Percentiles rank a stretch among this genome's conserved stretches.
Evolutionary conservation across 2,888 invertebrate species (phyloP).

Genomic region (Galerucella calmariensis): DNA sequence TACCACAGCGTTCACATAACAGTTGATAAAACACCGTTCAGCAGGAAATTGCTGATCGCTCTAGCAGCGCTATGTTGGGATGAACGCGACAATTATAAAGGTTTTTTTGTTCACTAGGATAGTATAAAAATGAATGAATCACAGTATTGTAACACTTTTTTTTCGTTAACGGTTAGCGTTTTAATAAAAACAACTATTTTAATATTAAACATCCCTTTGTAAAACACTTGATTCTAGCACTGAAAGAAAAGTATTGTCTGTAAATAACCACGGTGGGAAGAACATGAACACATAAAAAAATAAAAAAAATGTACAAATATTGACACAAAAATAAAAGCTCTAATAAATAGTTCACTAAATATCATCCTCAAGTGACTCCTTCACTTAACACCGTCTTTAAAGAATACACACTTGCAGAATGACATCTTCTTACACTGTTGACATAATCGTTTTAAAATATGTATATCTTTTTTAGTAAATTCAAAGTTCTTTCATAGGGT

Average conservation of each 20-base stretch:
- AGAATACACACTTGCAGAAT: constrained; percentile 33
- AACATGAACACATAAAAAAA: constrained; percentile 13
- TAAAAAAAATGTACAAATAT: constrained; percentile 19
- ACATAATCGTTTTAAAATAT: neutral
- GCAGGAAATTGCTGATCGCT: no score
- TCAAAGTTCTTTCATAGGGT: neutral
- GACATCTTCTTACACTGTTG: constrained; percentile 21
- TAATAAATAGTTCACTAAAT: constrained; percentile 43
- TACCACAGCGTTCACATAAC: no score
- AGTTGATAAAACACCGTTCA: no score
- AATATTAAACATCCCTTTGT: constrained; percentile 2
- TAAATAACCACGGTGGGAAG: neutral
- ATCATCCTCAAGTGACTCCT: constrained; percentile 39
- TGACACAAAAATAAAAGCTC: constrained; percentile 26
- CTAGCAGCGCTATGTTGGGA: no score
- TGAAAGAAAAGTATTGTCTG: constrained; percentile 7
- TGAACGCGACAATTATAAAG: neutral
- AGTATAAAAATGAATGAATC: neutral
- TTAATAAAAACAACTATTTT: neutral
- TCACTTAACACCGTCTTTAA: constrained; percentile 50
- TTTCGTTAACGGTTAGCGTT: neutral
- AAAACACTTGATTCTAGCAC: neutral
- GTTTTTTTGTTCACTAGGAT: neutral
- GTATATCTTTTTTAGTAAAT: neutral
- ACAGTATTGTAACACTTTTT: neutral